phyloP scores from a whole-genome alignment of 2,888 invertebrate species.

The Coelopa pilipes region DNA sequence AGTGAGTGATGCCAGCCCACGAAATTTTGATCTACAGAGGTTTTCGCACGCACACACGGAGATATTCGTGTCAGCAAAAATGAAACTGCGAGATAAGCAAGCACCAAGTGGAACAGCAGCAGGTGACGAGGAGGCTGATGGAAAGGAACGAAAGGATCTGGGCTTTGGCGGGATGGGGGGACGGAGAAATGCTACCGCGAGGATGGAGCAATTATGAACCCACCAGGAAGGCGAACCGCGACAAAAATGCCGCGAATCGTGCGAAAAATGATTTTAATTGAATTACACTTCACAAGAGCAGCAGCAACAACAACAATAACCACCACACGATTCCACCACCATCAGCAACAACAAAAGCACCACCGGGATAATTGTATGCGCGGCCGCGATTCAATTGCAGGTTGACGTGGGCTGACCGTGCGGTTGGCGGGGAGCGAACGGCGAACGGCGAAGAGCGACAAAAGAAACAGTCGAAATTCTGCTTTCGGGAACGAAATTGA shows the following conservation, averaged over 20 bases:
- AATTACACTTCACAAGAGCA: slow-evolving; percentile 35
- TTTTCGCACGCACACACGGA: too few relatives aligned
- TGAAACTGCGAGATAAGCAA: background rate
- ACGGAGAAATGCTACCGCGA: background rate
- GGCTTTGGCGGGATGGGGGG: too few relatives aligned
- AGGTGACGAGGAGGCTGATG: background rate
- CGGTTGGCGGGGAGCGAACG: background rate
- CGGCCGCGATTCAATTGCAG: slow-evolving; percentile 34
- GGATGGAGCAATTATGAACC: slow-evolving; percentile 20
- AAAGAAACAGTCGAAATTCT: slow-evolving; percentile 16
- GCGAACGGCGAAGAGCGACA: background rate
- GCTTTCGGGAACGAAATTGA: background rate
- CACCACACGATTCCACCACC: background rate
- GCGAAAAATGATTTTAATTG: slow-evolving; percentile 44
- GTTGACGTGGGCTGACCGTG: background rate
- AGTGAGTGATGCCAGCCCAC: too few relatives aligned
- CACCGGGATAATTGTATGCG: slow-evolving; percentile 37
- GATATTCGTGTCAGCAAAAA: too few relatives aligned
- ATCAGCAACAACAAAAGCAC: slow-evolving; percentile 4
- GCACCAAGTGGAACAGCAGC: background rate
- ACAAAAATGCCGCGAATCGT: slow-evolving; percentile 36
- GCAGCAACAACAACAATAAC: slow-evolving; percentile 28
- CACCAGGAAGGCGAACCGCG: slow-evolving; percentile 13
- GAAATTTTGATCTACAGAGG: too few relatives aligned
- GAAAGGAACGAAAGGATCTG: background rate